These are phyloP conservation scores for Brachionus rotundiformis DNA, from an alignment of 1,140 invertebrate species.

Conservation along the genomic window DNA sequence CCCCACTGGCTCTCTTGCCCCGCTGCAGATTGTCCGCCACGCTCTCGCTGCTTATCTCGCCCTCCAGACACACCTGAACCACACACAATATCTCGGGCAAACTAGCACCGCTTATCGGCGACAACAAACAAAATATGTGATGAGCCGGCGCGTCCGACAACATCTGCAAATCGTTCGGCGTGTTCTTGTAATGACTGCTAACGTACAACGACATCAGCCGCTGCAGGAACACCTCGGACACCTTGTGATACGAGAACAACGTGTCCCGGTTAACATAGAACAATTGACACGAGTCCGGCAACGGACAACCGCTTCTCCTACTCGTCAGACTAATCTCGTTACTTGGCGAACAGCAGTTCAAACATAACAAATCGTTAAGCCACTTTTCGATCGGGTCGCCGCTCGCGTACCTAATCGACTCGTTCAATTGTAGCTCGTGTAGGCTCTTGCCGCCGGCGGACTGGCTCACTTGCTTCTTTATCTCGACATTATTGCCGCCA, in stretches of 20 bases:
- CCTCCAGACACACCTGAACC: conserved; percentile 90
- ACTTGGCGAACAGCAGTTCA: conserved; percentile 71
- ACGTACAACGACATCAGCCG: conserved; percentile 88
- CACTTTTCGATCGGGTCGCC: conserved; percentile 87
- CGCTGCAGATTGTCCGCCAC: conserved; percentile 77
- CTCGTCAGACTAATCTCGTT: conserved; percentile 57
- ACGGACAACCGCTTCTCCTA: conserved; percentile 76
- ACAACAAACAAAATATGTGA: conserved; percentile 90
- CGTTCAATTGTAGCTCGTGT: conserved; percentile 70
- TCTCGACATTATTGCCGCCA: conserved; percentile 53
- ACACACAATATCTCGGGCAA: conserved; percentile 88
- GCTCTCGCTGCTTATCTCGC: conserved; percentile 80
- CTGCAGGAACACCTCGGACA: conserved; percentile 90
- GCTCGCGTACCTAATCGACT: conserved; percentile 88
- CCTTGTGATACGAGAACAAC: conserved; percentile 93
- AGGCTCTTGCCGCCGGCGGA: neutral
- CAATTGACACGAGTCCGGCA: conserved; percentile 83
- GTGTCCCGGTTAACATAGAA: conserved; percentile 81
- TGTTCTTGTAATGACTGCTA: conserved; percentile 97
- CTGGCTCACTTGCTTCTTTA: conserved; percentile 64
- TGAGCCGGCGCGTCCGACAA: conserved; percentile 97
- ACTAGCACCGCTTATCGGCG: conserved; percentile 70
- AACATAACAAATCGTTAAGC: conserved; percentile 86
- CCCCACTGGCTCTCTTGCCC: conserved; percentile 86
- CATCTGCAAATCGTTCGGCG: conserved; percentile 97